Evolutionary conservation across 2,888 invertebrate species (phyloP).

Genomic region (Polydrusus pterygomalis): DNA sequence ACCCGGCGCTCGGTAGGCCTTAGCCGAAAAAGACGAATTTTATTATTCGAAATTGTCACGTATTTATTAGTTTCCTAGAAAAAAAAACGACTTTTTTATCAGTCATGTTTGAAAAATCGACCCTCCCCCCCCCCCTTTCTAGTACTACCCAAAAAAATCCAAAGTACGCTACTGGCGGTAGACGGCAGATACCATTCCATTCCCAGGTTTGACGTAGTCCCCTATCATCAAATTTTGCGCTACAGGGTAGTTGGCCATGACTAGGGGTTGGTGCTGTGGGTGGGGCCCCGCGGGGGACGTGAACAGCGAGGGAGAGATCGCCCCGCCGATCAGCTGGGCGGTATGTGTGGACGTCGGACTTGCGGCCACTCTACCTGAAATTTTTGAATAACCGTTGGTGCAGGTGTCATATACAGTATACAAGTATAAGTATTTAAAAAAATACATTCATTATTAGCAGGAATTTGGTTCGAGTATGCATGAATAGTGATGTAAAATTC

Average conservation of each 20-base stretch:
- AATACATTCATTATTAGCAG: no score
- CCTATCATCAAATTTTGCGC: conserved; percentile 85
- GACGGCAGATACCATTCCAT: conserved; percentile 64
- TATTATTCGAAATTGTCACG: no score
- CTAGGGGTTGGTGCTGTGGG: conserved; percentile 71
- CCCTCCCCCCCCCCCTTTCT: conserved; percentile 7
- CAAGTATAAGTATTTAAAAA: no score
- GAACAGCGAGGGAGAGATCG: conserved; percentile 82
- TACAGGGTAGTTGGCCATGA: conserved; percentile 80
- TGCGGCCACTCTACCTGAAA: conserved; percentile 73
- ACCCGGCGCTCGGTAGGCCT: no score
- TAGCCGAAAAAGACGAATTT: no score
- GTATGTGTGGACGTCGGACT: conserved; percentile 78
- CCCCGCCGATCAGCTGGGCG: conserved; percentile 80
- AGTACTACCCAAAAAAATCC: conserved; percentile 10
- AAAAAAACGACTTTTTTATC: no score
- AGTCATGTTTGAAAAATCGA: background rate
- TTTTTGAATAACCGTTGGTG: no score
- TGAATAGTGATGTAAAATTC: no score
- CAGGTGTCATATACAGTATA: no score
- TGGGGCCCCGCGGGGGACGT: conserved; percentile 69
- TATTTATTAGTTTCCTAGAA: no score
- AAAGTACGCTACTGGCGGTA: conserved; percentile 67
- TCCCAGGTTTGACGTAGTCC: conserved; percentile 79
- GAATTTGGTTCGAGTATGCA: no score